These are phyloP conservation scores for Podarcis muralis DNA, from an alignment of 2,113 vertebrate species.

Conservation along the genomic window DNA sequence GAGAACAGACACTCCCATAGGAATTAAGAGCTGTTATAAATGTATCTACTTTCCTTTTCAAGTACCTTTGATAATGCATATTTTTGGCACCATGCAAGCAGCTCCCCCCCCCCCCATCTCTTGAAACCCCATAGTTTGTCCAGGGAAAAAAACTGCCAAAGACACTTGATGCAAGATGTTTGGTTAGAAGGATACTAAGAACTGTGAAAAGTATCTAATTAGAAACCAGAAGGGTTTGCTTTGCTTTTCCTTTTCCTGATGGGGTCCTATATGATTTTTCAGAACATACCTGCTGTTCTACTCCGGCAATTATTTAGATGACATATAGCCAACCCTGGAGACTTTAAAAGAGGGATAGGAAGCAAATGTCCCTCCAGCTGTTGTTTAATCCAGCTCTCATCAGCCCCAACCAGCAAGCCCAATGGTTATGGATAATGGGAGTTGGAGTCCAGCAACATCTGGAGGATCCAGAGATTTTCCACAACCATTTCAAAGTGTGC, in stretches of 20 bases:
- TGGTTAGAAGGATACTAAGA: background rate
- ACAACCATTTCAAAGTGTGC: background rate
- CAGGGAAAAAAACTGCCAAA: background rate
- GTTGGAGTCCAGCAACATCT: no score
- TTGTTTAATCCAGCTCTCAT: no score
- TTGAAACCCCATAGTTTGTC: background rate
- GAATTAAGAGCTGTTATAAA: slow-evolving; percentile 6
- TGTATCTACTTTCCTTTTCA: background rate
- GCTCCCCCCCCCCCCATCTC: no score
- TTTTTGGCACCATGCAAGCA: background rate
- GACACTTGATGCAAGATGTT: background rate
- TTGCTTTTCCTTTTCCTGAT: background rate
- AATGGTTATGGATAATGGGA: no score
- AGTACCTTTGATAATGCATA: background rate
- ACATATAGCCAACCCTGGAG: background rate
- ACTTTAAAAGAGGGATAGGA: background rate
- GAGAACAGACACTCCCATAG: background rate
- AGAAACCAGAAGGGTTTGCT: background rate
- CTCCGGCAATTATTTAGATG: background rate
- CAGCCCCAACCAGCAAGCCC: no score
- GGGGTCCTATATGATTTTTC: background rate
- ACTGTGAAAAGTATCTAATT: background rate
- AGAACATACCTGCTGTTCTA: background rate
- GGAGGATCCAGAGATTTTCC: no score
- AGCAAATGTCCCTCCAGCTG: no score